Evolutionary conservation across 2,888 invertebrate species (phyloP), one percentile per base, ranked within the genome.

Genomic region (Eulithis testata): DNA sequence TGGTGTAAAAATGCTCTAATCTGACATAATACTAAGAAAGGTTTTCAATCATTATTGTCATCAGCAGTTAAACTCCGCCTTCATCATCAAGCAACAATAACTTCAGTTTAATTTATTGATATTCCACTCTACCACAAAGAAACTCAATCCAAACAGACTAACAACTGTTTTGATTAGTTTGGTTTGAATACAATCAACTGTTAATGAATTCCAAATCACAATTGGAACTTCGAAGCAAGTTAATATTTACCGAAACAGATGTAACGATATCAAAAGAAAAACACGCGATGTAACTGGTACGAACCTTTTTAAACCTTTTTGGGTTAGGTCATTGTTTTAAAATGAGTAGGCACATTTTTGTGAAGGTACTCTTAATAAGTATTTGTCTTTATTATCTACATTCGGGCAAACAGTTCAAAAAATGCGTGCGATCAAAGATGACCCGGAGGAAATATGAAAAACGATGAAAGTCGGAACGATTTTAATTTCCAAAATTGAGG

Each of bases 401-500:
- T 47, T 21, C 21, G 11, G 3, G 50, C 31, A 59, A 52, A 52
- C 31, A 11, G 40, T 14, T 51, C 12, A 44, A 63, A 66, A 72
- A 69, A 69, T 21, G 21, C 65, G 60, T 37, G 53, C 52, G 64
- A 71, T 72, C 73, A 72, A 69, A 72, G 68, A 63, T 40, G 36
- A 63, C 54, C 52, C 55, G 11, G 47, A 65, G 62, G 61, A 60
- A 69, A 68, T 65, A 52, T 60, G 52, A 60, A 49, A 69, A 82
- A 78, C 60, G 73, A 72, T 73, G 69, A 54, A 72, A 72, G 76
- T 73, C 79, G 79, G 82, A 81, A 83, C 81, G 72, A 78, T 76
- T 73, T 76, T 74, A 78, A 80, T 83, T 81, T 78, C 79, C 69
- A 78, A 76, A 86, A 81, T 80, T 81, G 77, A 65, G 76, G 82